A percentile compares a stretch with the other conserved stretches of the same genome.
phyloP scores from a whole-genome alignment of 2,888 invertebrate species.

The Ochlodes sylvanus region DNA sequence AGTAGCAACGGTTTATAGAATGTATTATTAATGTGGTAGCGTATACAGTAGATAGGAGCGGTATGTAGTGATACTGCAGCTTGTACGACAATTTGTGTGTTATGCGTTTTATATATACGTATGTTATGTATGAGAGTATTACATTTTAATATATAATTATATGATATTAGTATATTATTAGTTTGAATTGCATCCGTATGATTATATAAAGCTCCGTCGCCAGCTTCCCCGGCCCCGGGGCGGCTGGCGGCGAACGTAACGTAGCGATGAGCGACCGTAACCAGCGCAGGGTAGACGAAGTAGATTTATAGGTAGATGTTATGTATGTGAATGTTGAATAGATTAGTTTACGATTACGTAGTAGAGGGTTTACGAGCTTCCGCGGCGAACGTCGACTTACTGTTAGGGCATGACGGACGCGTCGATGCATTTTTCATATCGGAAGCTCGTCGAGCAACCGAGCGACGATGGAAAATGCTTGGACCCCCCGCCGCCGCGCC shows the following conservation, averaged over 20 bases:
- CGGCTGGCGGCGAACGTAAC: constrained; percentile 50
- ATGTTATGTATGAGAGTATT: constrained; percentile 60
- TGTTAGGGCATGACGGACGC: constrained; percentile 53
- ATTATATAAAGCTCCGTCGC: constrained; percentile 45
- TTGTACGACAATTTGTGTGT: constrained; percentile 69
- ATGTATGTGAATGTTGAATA: constrained; percentile 69
- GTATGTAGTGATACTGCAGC: constrained; percentile 62
- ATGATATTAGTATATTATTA: constrained; percentile 44
- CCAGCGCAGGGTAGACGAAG: constrained; percentile 54
- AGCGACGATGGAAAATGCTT: constrained; percentile 25
- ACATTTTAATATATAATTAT: constrained; percentile 48
- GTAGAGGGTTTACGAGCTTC: constrained; percentile 68
- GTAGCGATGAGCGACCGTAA: constrained; percentile 47
- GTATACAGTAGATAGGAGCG: constrained; percentile 63
- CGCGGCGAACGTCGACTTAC: constrained; percentile 51
- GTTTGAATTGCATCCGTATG: constrained; percentile 62
- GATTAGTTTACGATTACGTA: constrained; percentile 45
- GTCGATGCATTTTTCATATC: constrained; percentile 47
- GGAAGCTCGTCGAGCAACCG: not conserved
- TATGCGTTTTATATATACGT: constrained; percentile 65
- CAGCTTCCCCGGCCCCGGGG: constrained; percentile 43
- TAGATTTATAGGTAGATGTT: constrained; percentile 81
- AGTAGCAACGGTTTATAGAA: not conserved
- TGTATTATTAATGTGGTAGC: not conserved
- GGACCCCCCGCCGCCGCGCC: constrained; percentile 32